These are phyloP conservation scores for Hippolais icterina DNA, from an alignment of 2,113 vertebrate genomes.

Conservation along the genomic window DNA sequence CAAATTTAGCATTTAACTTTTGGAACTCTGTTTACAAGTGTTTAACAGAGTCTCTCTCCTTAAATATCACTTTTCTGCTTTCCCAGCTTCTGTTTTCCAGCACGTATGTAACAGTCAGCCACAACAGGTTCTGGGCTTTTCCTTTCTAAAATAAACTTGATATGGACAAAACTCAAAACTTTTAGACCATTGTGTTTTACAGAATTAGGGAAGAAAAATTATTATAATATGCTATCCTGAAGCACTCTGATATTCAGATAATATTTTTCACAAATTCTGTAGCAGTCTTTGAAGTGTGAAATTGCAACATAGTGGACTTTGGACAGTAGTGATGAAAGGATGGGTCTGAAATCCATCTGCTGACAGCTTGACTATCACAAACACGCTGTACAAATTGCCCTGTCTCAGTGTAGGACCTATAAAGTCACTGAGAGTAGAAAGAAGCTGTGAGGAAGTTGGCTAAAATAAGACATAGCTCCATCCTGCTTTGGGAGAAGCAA, in stretches of 20 bases:
- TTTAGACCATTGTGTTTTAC: background rate
- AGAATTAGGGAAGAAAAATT: background rate
- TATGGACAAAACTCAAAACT: background rate
- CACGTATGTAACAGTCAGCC: background rate
- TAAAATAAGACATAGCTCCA: background rate
- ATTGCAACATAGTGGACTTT: constrained; percentile 43
- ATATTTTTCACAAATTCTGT: background rate
- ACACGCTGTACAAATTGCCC: background rate
- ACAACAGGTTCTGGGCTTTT: background rate
- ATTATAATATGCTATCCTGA: background rate
- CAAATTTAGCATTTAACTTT: background rate
- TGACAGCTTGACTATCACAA: background rate
- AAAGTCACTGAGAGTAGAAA: background rate
- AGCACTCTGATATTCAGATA: background rate
- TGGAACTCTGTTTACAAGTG: background rate
- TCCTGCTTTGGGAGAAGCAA: background rate
- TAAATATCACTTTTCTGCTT: background rate
- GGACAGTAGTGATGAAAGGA: background rate
- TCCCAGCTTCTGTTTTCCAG: background rate
- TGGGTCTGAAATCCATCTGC: constrained; percentile 21
- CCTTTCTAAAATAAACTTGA: background rate
- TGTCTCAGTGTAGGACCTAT: background rate
- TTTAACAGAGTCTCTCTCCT: background rate
- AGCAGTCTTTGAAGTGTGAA: constrained; percentile 1
- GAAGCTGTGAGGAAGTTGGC: background rate